Evolutionary conservation across 2,888 invertebrate species (phyloP).

Genomic region (Cordilura impudica): DNA sequence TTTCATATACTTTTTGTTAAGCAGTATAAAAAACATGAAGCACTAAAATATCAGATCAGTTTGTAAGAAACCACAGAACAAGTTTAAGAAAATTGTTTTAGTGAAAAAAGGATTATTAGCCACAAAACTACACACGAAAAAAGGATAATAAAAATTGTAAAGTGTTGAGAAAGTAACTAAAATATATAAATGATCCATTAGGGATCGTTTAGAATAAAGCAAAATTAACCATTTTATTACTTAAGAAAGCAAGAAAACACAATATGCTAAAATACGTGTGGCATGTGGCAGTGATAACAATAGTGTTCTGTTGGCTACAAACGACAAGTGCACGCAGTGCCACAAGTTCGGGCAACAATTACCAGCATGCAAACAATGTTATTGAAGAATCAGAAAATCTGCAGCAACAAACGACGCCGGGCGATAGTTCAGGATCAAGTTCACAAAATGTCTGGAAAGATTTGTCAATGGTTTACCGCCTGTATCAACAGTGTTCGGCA

Average conservation of each 20-base stretch:
- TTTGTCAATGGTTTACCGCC: slow-evolving; percentile 85
- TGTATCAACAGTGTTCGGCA: slow-evolving; percentile 89
- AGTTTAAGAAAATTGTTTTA: slow-evolving; percentile 35
- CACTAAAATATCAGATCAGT: slow-evolving; percentile 56
- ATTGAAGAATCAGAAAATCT: slow-evolving; percentile 40
- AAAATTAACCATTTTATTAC: slow-evolving; percentile 45
- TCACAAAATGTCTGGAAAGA: slow-evolving; percentile 78
- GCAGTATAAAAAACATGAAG: slow-evolving; percentile 61
- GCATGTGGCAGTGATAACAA: slow-evolving; percentile 70
- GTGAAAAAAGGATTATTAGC: not conserved
- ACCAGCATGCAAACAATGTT: slow-evolving; percentile 68
- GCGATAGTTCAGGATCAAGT: slow-evolving; percentile 38
- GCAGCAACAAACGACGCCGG: slow-evolving; percentile 16
- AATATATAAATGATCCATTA: slow-evolving; percentile 32
- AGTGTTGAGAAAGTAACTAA: not conserved
- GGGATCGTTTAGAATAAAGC: slow-evolving; percentile 51
- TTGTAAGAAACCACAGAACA: slow-evolving; percentile 50
- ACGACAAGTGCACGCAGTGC: slow-evolving; percentile 68
- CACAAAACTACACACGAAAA: not conserved
- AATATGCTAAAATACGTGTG: slow-evolving; percentile 73
- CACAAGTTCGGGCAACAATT: slow-evolving; percentile 58
- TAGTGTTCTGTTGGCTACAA: slow-evolving; percentile 65
- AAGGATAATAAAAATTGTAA: not conserved
- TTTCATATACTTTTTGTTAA: slow-evolving; percentile 23
- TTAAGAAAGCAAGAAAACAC: slow-evolving; percentile 7